phyloP scores from a whole-genome alignment of 2,797 vertebrate genomes.

The Hirundo rustica region DNA sequence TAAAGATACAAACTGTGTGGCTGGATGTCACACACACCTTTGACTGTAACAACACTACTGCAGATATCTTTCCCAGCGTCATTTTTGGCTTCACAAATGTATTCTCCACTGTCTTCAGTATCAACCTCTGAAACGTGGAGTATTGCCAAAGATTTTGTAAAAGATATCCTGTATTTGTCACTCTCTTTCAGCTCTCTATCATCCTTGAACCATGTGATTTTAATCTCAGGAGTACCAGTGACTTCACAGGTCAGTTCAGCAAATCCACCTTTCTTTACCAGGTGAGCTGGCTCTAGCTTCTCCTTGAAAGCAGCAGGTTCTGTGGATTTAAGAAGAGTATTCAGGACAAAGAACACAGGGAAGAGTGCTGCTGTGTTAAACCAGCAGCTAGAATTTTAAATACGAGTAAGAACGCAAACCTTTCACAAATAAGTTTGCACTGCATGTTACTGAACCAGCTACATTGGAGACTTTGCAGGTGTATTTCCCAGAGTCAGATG shows the following conservation, averaged over 20 bases:
- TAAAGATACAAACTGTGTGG: not conserved
- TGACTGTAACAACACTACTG: conserved; percentile 87
- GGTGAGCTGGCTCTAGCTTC: conserved; percentile 85
- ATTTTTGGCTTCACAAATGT: conserved; percentile 89
- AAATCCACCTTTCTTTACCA: conserved; percentile 83
- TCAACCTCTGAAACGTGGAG: conserved; percentile 79
- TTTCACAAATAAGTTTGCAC: conserved; percentile 92
- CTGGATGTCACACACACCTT: conserved; percentile 86
- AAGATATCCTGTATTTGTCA: conserved; percentile 80
- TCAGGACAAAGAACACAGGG: conserved; percentile 48
- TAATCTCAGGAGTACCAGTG: conserved; percentile 89
- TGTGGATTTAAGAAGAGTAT: conserved; percentile 75
- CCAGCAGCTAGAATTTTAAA: conserved; percentile 40
- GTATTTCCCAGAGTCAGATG: conserved; percentile 87
- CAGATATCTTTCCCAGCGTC: conserved; percentile 93
- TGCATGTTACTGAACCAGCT: conserved; percentile 88
- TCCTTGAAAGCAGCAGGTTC: conserved; percentile 87
- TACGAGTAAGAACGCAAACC: conserved; percentile 80
- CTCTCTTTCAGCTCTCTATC: conserved; percentile 86
- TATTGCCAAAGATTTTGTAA: conserved; percentile 78
- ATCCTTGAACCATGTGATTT: conserved; percentile 91
- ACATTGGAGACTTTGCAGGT: conserved; percentile 92
- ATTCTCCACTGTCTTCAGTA: conserved; percentile 89
- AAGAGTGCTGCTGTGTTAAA: not conserved
- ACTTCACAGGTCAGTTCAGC: conserved; percentile 87